Evolutionary conservation across 1,140 invertebrate species (phyloP).

Genomic region (Cataglyphis hispanica): DNA sequence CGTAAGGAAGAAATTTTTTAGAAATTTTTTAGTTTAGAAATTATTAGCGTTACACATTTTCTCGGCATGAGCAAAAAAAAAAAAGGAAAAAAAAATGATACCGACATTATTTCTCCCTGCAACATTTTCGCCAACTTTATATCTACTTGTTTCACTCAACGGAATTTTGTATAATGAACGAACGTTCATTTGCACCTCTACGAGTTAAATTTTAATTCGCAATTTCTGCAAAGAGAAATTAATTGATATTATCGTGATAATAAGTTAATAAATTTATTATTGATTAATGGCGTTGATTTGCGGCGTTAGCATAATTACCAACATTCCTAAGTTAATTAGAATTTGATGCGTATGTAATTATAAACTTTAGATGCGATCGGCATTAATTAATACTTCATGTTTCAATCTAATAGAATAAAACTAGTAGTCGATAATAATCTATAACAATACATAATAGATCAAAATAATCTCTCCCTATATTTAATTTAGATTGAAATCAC

Average conservation of each 20-base stretch:
- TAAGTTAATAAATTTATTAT: conserved; percentile 30
- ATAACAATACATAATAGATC: not conserved
- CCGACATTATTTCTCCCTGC: not conserved
- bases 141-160: not conserved
- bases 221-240: conserved; percentile 28
- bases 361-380: conserved; percentile 3
- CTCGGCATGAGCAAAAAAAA: not conserved
- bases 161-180: conserved; percentile 10
- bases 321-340: conserved; percentile 28
- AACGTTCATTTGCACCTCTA: conserved; percentile 25
- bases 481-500: conserved; percentile 10
- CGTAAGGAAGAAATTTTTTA: too few species aligned
- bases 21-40: too few species aligned
- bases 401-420: conserved; percentile 39
- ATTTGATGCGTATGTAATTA: conserved; percentile 25
- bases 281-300: conserved; percentile 24
- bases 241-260: conserved; percentile 21
- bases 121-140: conserved; percentile 3
- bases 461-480: conserved; percentile 18
- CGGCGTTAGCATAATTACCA: conserved; percentile 14
- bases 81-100: conserved; percentile 1
- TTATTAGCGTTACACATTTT: conserved; percentile 19
- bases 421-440: not conserved
- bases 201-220: conserved; percentile 3
- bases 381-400: conserved; percentile 32